These are phyloP conservation scores for Oegoconia quadripuncta DNA, from an alignment of 2,888 invertebrate species.

Conservation along the genomic window DNA sequence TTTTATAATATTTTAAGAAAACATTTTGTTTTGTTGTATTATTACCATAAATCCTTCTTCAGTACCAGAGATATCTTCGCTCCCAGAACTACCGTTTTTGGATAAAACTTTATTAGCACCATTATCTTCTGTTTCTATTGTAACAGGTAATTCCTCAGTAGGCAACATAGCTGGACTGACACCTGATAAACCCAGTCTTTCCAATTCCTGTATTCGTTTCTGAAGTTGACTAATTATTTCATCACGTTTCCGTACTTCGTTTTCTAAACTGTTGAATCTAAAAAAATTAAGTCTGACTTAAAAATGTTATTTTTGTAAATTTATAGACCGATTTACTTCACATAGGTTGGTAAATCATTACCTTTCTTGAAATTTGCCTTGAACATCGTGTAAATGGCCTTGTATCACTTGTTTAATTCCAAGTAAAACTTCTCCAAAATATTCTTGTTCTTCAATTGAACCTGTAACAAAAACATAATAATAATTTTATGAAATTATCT, in stretches of 20 bases:
- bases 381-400: slow-evolving; percentile 84
- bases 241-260: slow-evolving; percentile 89
- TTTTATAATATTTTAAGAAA: no score
- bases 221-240: slow-evolving; percentile 89
- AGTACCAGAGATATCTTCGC: slow-evolving; percentile 62
- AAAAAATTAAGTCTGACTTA: slow-evolving; percentile 1
- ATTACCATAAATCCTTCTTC: slow-evolving; percentile 76
- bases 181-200: slow-evolving; percentile 57
- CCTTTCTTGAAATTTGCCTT: slow-evolving; percentile 84
- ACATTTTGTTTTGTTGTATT: no score
- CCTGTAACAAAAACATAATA: slow-evolving; percentile 59
- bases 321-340: slow-evolving; percentile 9
- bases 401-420: slow-evolving; percentile 91
- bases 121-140: slow-evolving; percentile 19
- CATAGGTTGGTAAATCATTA: no score
- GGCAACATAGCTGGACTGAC: slow-evolving; percentile 25
- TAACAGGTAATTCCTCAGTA: slow-evolving; percentile 20
- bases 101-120: slow-evolving; percentile 26
- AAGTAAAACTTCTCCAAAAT: slow-evolving; percentile 87
- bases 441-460: slow-evolving; percentile 87
- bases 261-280: slow-evolving; percentile 86
- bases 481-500: slow-evolving; percentile 15
- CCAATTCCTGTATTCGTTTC: slow-evolving; percentile 84
- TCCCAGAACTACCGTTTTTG: slow-evolving; percentile 66
- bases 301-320: not conserved